A percentile compares a stretch with the other conserved stretches of the same genome.
Evolutionary conservation across 2,113 vertebrate genomes (phyloP).

Genomic region (Epinephelus lanceolatus): DNA sequence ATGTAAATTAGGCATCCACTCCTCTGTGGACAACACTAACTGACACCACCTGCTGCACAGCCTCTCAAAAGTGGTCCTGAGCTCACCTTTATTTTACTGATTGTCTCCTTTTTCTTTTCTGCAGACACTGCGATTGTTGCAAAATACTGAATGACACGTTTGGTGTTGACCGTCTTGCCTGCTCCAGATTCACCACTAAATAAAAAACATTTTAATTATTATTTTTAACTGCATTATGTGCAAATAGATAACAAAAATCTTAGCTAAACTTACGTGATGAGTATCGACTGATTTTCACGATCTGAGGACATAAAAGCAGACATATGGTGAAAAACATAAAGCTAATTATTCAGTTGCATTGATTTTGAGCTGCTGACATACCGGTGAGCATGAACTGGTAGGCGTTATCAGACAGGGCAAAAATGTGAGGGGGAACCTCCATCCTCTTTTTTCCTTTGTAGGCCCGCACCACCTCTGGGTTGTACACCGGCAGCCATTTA

Average conservation of each 20-base stretch:
- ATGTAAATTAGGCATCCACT: background rate
- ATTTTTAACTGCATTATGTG: background rate
- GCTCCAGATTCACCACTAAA: constrained; percentile 71
- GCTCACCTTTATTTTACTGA: constrained; percentile 60
- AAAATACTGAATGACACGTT: constrained; percentile 94
- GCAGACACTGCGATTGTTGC: constrained; percentile 87
- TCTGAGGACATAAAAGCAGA: constrained; percentile 70
- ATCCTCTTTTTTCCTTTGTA: constrained; percentile 91
- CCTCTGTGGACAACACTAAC: background rate
- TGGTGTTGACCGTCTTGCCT: constrained; percentile 93
- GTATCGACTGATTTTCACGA: constrained; percentile 87
- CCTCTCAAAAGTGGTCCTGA: background rate
- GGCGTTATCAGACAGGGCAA: constrained; percentile 90
- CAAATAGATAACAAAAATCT: background rate
- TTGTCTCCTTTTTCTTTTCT: constrained; percentile 51
- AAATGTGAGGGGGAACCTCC: constrained; percentile 91
- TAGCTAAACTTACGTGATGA: constrained; percentile 84
- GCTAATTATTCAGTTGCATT: background rate
- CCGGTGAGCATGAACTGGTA: constrained; percentile 91
- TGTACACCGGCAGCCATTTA: constrained; percentile 87
- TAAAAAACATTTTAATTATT: background rate
- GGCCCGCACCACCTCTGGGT: constrained; percentile 80
- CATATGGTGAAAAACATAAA: background rate
- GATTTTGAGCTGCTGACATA: constrained; percentile 34
- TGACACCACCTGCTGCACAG: background rate